These are phyloP conservation scores for Cyclura pinguis DNA, from an alignment of 2,797 vertebrate genomes.

Conservation along the genomic window DNA sequence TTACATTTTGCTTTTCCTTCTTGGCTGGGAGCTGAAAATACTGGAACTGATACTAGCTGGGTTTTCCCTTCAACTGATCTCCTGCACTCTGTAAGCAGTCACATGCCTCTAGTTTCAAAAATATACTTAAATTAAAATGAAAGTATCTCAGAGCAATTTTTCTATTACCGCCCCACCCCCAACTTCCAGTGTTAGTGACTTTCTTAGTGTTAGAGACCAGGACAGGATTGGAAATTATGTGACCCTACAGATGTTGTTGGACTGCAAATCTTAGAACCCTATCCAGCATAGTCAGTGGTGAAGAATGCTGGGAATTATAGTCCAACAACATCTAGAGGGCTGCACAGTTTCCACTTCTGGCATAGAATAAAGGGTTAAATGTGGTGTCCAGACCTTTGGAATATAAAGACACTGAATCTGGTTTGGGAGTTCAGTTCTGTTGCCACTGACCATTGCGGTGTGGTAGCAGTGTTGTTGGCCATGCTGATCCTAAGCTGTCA, in stretches of 20 bases:
- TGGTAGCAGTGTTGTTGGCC: too few species aligned
- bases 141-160: background rate
- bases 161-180: too few species aligned
- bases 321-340: too few species aligned
- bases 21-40: background rate
- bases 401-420: background rate
- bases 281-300: too few species aligned
- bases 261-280: too few species aligned
- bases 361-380: background rate
- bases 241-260: too few species aligned
- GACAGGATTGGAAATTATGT: too few species aligned
- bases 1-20: background rate
- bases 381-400: background rate
- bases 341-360: too few species aligned
- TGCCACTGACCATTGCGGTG: background rate
- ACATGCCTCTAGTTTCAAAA: background rate
- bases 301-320: too few species aligned
- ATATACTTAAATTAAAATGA: background rate
- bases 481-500: background rate
- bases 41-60: background rate
- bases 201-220: background rate
- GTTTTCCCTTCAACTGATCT: background rate
- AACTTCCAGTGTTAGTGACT: background rate
- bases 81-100: background rate
- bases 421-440: background rate